Base-by-base conservation (phyloP, 1,140 invertebrate genomes). In the Orussus abietinus region DNA sequence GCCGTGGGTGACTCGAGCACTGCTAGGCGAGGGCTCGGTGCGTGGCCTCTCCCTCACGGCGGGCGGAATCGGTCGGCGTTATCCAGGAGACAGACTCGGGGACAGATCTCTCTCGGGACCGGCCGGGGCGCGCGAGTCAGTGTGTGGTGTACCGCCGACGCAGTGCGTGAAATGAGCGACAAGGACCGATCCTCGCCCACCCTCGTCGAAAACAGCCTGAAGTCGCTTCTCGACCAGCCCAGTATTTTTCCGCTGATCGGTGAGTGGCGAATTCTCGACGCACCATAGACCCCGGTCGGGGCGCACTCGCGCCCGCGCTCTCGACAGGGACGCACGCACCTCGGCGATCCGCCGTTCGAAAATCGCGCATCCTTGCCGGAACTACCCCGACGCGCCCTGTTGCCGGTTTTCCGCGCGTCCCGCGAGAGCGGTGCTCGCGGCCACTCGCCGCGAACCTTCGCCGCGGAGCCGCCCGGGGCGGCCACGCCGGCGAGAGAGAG, bases 181-280 rank as follows among this genome's bases (percentile, higher is more conserved):
- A 83, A 83, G 78, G 82, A 84, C 77, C 79, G 82, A 75, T 82
- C 82, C 68, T 84, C 82, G 75, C 82, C 83, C 71, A 84, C 79
- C 77, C 80, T 84, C 69, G 80, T 83, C 75, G 82, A 85, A 80
- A 84, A 81, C 75, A 82, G 82, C 75, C 81, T 85, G 75, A 85
- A 85, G 77, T 80, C 79, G 51, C 78, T 84, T 72, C 83, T 84
- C 71, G 82, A 83, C 72, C 79, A 82, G 59, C 80, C 82, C 69
- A 82, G 82, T 79, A 81, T 84, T 73, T 85, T 84, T 76, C 83
- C 83, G 69, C 76, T 84, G 53, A 84, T 85, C 74, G 83, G 83
- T 85, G 68, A 84, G 83, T 82, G 56, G n/a, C 20, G 26, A n/a
- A 25, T 22, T 43, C 28, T 21, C 10, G n/a, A n/a, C n/a, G n/a